Evolutionary conservation across 2,888 invertebrate genomes (phyloP).

Genomic region (Palloptera scutellata): DNA sequence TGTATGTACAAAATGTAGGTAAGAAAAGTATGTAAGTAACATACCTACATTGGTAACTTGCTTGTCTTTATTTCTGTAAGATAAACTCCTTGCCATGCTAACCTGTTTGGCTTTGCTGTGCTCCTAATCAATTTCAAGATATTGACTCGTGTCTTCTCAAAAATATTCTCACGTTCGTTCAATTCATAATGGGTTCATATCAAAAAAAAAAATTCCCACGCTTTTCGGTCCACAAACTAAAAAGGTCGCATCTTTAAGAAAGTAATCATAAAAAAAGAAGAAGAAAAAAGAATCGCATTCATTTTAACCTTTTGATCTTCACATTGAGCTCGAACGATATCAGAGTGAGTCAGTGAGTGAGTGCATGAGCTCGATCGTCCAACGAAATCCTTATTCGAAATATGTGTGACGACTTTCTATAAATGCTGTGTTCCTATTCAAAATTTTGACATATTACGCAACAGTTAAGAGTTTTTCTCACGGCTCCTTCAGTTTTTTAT

Average conservation of each 20-base stretch:
- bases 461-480: not conserved
- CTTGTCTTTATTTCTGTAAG: no score
- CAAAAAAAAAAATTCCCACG: not conserved
- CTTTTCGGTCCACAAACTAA: not conserved
- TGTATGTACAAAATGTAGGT: no score
- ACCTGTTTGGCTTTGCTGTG: not conserved
- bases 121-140: not conserved
- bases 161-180: conserved; percentile 6
- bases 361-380: no score
- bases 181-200: not conserved
- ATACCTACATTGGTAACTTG: no score
- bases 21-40: no score
- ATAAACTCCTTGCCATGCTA: no score
- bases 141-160: not conserved
- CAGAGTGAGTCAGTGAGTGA: no score
- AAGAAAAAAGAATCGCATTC: not conserved
- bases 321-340: no score
- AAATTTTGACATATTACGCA: not conserved
- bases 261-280: not conserved
- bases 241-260: not conserved
- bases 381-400: no score
- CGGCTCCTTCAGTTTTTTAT: not conserved
- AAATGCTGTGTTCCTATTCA: conserved; percentile 1
- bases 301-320: no score
- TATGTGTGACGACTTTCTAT: not conserved